Base-by-base conservation (phyloP, 2,888 invertebrate genomes). In the Ophion ventricosus region DNA sequence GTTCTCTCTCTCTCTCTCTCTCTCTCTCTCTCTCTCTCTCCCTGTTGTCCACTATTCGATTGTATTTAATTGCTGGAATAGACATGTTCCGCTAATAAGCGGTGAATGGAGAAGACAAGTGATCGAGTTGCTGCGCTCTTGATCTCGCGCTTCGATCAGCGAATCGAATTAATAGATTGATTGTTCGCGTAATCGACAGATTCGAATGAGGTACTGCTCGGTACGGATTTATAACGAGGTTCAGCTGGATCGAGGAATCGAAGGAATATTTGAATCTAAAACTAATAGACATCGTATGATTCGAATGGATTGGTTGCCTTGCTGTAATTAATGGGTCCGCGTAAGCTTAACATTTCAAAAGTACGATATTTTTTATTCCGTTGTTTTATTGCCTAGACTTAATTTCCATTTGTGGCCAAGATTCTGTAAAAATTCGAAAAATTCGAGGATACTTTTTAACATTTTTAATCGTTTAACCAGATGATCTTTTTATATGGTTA, bases 141-240 rank as follows among this genome's bases (percentile, higher is more conserved):
- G 66, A 82, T 82, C 82, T 77, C 82, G 66, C 66, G 70, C 29
- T 70, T 82, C 57, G 72, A 82, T 77, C 70, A 20, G 82, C 57
- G 49, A 72, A 77, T 77, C 76, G 77, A 82, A 77, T 77, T 77
- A 66, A 82, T 72, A 72, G 77, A 77, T 56, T 35, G 77, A 77
- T 56, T 35, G 49, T 79, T 35, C 40, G 35, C 63, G 43, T 26
- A 2, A 20, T 49, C 49, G 69, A 49, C 49, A 69, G 23, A 54
- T 61, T 69, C 35, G 29, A 26, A 23, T n/a, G 49, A 63, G 25
- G 8, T 17, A 7, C 20, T 23, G 20, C 20, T 17, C 5, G 63
- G 54, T 25, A 69, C 20, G 14, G 29, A 35, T n/a, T n/a, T n/a
- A n/a, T 29, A 66, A 11, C 2, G 29, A 64, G 26, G 14, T 3